phyloP scores from a whole-genome alignment of 2,113 vertebrate species.

The Psephotus haematonotus region DNA sequence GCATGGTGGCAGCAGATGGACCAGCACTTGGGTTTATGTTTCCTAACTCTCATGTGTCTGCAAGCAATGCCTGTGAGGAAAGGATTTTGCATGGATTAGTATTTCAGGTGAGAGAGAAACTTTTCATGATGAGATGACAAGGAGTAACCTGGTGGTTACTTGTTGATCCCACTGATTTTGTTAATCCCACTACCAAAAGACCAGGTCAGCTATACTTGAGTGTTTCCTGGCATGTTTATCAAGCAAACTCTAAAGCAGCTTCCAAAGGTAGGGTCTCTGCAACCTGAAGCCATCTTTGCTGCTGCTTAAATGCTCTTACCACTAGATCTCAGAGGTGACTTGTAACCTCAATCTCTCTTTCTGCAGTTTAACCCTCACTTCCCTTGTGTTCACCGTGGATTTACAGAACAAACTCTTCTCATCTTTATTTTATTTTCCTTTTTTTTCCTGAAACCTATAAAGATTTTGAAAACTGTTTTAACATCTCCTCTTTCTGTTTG shows the following conservation, averaged over 20 bases:
- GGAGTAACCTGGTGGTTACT: neutral
- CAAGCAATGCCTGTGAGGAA: neutral
- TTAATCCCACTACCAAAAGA: neutral
- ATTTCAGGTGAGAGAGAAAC: neutral
- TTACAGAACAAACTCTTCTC: neutral
- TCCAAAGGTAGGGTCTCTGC: neutral
- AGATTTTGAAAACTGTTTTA: neutral
- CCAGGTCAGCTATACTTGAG: neutral
- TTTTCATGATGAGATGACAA: neutral
- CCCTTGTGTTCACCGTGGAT: neutral
- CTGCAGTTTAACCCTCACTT: neutral
- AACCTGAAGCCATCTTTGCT: neutral
- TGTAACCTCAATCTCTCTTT: neutral
- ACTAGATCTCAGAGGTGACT: neutral
- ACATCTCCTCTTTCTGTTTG: neutral
- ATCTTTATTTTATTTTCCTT: neutral
- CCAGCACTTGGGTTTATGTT: neutral
- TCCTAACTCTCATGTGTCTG: neutral
- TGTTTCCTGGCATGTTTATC: neutral
- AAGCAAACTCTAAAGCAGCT: neutral
- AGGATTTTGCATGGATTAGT: neutral
- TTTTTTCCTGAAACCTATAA: neutral
- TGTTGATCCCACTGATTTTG: neutral
- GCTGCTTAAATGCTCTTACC: neutral
- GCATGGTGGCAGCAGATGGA: neutral